Evolutionary conservation across 92 coral and sea anemone species (phyloP).

Genomic region (Zoanthus gigantus): DNA sequence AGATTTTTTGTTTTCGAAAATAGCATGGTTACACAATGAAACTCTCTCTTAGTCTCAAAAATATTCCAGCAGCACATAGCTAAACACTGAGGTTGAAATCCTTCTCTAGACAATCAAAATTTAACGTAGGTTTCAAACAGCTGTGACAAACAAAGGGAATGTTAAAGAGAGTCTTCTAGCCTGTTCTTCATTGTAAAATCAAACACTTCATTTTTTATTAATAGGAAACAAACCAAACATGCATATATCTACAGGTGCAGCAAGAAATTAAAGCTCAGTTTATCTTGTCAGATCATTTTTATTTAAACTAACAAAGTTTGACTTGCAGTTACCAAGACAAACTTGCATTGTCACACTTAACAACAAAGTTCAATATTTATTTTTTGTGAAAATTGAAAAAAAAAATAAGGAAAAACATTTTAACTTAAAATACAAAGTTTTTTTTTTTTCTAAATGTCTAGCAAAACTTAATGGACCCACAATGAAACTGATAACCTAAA

Average conservation of each 20-base stretch:
- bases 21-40: background rate
- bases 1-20: background rate
- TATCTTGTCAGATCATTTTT: background rate
- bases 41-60: background rate
- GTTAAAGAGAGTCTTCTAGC: background rate
- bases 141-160: constrained; percentile 12
- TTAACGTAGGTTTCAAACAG: background rate
- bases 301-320: background rate
- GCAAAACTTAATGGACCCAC: background rate
- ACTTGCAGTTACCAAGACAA: background rate
- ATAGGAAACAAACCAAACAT: constrained; percentile 38
- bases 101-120: background rate
- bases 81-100: background rate
- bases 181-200: constrained; percentile 43
- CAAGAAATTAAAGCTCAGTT: constrained; percentile 28
- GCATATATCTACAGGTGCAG: constrained; percentile 35
- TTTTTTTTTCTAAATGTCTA: background rate
- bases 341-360: background rate
- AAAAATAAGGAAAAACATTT: background rate
- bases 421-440: background rate
- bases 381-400: background rate
- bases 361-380: background rate
- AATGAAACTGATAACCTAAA: background rate
- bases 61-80: background rate
- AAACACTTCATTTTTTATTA: constrained; percentile 39